Evolutionary conservation across 2,888 invertebrate genomes (phyloP), one percentile per base, ranked within the genome.

Genomic region (Drosophila parthenogenetica): DNA sequence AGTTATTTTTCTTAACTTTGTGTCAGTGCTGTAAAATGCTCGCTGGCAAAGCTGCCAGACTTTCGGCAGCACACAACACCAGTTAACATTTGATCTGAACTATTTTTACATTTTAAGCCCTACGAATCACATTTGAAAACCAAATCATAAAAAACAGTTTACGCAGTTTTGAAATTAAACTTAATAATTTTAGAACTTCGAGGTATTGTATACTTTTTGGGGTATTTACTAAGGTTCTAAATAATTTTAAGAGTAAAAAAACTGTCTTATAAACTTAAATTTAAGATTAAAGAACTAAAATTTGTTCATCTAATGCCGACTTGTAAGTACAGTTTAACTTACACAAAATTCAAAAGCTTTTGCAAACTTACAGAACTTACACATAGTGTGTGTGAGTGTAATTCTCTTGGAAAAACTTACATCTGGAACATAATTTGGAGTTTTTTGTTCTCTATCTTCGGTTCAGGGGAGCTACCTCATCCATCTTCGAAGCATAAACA

Each of bases 341-440:
- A 60, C 22, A 71, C 61, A 42, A 43, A 69, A 51, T 48, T 59
- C 67, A 70, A 43, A 70, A 43, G 29, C 42, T 49, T 35, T 32
- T 13, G 35, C 13, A 40, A 3, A 39, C 32, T 46, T 16, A 25
- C 5, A 22, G 19, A 19, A 22, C 57, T 8, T 8, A 22, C 16
- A 32, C 17, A 45, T 7, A 32, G 32, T 32, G 32, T 35, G 11
- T 49, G 13, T 29, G 17, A 4, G 2, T 69, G 68, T 70, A 65
- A 74, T 72, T 72, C 75, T 69, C 50, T 51, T 17, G n/a, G 32
- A 66, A 55, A 66, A 46, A 39, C 57, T 61, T 68, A 57, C 55
- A 69, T 50, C 58, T 37, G 55, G 61, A 46, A 64, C 57, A 67
- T 66, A 55, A 73, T 69, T 79, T 78, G 1, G 29, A 29, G 29